These are phyloP conservation scores for Orthonychiurus folsomi DNA, from an alignment of 2,888 invertebrate genomes.

Conservation along the genomic window DNA sequence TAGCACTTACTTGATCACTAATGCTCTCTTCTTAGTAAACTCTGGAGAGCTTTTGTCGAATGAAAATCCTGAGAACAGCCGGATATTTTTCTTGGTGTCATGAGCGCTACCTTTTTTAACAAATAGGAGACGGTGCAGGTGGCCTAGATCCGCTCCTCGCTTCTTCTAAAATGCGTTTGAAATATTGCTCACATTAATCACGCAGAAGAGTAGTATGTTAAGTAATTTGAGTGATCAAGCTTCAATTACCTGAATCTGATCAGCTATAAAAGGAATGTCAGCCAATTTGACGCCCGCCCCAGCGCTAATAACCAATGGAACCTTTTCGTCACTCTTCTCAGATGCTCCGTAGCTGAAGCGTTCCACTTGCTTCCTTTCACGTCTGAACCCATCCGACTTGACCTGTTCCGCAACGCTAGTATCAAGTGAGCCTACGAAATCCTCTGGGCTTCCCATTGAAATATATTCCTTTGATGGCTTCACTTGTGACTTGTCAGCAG, in stretches of 20 bases:
- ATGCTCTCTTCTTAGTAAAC: constrained; percentile 18
- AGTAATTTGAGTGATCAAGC: neutral
- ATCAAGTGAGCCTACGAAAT: constrained; percentile 16
- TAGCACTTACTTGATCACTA: constrained; percentile 12
- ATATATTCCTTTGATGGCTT: neutral
- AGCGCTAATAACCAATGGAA: constrained; percentile 8
- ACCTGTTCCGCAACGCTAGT: constrained; percentile 21
- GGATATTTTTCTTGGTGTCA: constrained; percentile 19
- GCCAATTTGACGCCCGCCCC: constrained; percentile 20
- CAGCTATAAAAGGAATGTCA: constrained; percentile 20
- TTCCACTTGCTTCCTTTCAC: constrained; percentile 26
- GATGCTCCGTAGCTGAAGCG: constrained; percentile 16
- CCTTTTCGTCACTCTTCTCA: constrained; percentile 13
- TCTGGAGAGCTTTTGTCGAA: constrained; percentile 16
- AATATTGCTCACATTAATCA: neutral
- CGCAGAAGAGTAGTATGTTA: neutral
- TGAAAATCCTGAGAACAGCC: constrained; percentile 21
- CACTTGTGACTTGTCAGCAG: neutral
- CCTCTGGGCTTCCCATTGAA: neutral
- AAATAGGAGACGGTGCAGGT: constrained; percentile 20
- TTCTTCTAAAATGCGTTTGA: neutral
- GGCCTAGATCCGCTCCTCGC: constrained; percentile 13
- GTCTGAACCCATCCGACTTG: constrained; percentile 19
- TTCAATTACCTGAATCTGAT: constrained; percentile 21
- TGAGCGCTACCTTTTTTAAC: constrained; percentile 11